Conservation (phyloP, 1,140 invertebrate species). For the Nixonia krombeini region DNA sequence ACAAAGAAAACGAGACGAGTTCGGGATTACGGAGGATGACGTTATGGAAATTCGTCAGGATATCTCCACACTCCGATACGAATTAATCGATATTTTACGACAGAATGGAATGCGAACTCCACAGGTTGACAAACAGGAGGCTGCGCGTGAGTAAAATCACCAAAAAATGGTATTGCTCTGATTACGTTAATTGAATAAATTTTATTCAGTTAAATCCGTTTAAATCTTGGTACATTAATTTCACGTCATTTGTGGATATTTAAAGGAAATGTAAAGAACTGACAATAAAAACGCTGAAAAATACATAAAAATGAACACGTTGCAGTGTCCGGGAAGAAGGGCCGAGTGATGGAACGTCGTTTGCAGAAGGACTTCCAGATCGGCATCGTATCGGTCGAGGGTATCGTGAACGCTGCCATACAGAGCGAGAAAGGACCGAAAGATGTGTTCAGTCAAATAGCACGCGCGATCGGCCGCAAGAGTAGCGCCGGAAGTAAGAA, state of each 20-base stretch:
- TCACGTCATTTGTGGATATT: too few species aligned
- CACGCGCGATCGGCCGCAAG: conserved; percentile 80
- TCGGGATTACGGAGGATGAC: conserved; percentile 93
- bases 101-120: conserved; percentile 88
- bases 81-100: conserved; percentile 89
- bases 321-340: conserved; percentile 84
- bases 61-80: conserved; percentile 87
- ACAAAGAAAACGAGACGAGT: conserved; percentile 85
- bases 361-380: conserved; percentile 93
- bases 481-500: conserved; percentile 75
- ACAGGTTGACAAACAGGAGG: conserved; percentile 76
- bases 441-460: conserved; percentile 86
- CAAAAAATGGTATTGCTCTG: too few species aligned
- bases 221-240: too few species aligned
- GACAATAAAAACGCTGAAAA: too few species aligned
- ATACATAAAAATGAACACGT: too few species aligned
- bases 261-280: too few species aligned
- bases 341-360: conserved; percentile 85
- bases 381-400: conserved; percentile 81
- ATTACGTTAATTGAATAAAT: too few species aligned
- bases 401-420: conserved; percentile 82
- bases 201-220: too few species aligned
- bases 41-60: conserved; percentile 97
- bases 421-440: conserved; percentile 78
- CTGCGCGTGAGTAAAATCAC: conserved; percentile 73